Base-by-base conservation (phyloP, 2,797 vertebrate genomes). In the Buceros bicornis region DNA sequence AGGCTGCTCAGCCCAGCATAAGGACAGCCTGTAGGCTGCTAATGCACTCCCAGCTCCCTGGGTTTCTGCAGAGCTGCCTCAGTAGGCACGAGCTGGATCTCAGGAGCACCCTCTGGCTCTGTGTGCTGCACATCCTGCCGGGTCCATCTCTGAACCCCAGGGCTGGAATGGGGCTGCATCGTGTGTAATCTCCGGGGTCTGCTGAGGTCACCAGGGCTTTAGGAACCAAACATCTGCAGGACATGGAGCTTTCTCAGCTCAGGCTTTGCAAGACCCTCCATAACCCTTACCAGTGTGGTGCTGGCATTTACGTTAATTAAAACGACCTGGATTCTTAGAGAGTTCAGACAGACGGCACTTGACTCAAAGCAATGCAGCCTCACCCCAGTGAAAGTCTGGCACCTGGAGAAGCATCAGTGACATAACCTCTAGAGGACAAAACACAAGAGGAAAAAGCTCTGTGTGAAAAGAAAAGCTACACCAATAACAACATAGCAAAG, bases 41-140 rank as follows among this genome's bases (percentile, higher is more conserved):
- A 5, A 2, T 1, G 25, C 2, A 2, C n/a, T 29, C 31, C 15
- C 0, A 10, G 42, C 43, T 15, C 2, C 13, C 35, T 16, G 33
- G 31, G 10, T 10, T 24, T 25, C 35, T 22, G 21, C n/a, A 47
- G 56, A n/a, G 47, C 42, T 37, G 11, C 25, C 64, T 58, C 1
- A 2, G 6, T 18, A 14, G 25, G 3, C 29, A 19, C 1, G 11
- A 78, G 35, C 26, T 35, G 21, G 16, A 18, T 19, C 62, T 9
- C 29, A 26, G 61, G 43, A 70, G 6, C 4, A 2, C 8, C 11
- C 21, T 18, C 45, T 47, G 45, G 45, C 37, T 15, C 53, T 54
- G 29, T 54, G 53, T 54, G 28, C 28, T 54, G 53, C 28, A 54
- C 16, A 54, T n/a, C n/a, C 56, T 57, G 16, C 45, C 45, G 45